A percentile compares a stretch with the other conserved stretches of the same genome.
These are phyloP conservation scores for Eupithecia vulgata DNA, from an alignment of 2,888 invertebrate species.

Conservation along the genomic window DNA sequence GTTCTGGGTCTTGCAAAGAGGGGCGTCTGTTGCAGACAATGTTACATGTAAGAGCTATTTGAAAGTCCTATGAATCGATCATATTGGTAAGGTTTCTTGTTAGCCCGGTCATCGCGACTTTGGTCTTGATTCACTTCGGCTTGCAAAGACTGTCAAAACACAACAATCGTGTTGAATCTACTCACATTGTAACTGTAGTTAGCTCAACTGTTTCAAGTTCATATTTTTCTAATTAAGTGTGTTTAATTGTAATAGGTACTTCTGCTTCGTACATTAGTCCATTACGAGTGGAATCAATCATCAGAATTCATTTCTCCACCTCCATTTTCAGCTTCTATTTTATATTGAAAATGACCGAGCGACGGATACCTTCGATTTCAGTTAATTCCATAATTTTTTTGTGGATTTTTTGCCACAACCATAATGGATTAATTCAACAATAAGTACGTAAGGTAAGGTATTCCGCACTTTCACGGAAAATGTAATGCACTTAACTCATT, in stretches of 20 bases:
- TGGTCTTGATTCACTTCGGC: neutral
- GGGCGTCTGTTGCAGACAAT: conserved; percentile 83
- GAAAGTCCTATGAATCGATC: neutral
- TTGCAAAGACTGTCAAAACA: no score
- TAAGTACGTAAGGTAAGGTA: neutral
- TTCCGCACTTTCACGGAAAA: no score
- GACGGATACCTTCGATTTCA: neutral
- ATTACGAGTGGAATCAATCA: neutral
- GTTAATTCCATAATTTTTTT: neutral
- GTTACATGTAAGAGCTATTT: neutral
- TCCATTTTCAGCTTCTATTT: neutral
- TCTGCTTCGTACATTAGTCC: neutral
- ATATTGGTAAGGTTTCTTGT: no score
- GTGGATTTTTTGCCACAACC: neutral
- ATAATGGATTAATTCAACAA: neutral
- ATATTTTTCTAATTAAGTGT: no score
- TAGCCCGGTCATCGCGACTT: neutral
- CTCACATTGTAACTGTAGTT: no score
- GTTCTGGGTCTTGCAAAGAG: conserved; percentile 88
- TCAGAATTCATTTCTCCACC: neutral
- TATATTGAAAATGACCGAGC: neutral
- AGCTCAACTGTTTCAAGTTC: no score
- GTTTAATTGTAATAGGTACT: no score
- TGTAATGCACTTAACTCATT: no score
- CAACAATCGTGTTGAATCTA: no score